phyloP scores from a whole-genome alignment of 2,113 vertebrate genomes.

The Toxotes chatareus region DNA sequence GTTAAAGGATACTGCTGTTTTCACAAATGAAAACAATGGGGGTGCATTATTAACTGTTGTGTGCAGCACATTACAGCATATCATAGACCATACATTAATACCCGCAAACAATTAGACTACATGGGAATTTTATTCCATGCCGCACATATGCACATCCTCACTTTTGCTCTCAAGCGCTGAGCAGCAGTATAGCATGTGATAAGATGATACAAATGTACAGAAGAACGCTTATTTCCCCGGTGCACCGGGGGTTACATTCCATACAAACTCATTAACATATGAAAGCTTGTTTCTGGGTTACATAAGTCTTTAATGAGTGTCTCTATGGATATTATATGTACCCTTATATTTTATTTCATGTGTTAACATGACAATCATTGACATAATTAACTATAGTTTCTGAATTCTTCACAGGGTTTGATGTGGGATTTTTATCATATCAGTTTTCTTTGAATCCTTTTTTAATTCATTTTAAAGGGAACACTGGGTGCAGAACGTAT shows the following conservation, averaged over 20 bases:
- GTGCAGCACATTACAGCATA: neutral
- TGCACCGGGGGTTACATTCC: neutral
- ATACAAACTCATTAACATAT: slow-evolving; percentile 34
- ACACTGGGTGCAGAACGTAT: neutral
- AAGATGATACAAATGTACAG: neutral
- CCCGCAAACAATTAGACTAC: neutral
- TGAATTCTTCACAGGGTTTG: neutral
- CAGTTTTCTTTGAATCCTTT: slow-evolving; percentile 12
- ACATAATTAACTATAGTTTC: neutral
- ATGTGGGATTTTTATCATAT: neutral
- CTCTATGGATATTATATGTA: neutral
- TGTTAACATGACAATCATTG: slow-evolving; percentile 13
- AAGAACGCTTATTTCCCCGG: neutral
- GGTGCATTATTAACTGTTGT: slow-evolving; percentile 16
- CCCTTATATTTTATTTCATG: neutral
- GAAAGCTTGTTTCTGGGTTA: slow-evolving; percentile 25
- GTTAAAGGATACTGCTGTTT: neutral
- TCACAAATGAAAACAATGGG: neutral
- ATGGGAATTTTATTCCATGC: slow-evolving; percentile 2
- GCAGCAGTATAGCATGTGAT: neutral
- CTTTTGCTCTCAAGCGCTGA: neutral
- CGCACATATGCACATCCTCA: neutral
- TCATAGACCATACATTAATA: slow-evolving; percentile 17
- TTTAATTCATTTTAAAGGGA: slow-evolving; percentile 11
- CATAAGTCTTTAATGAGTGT: slow-evolving; percentile 11